Conservation (phyloP, 37 sponge, comb jelly and placozoan genomes). For the Cliona cf. orientalis region DNA sequence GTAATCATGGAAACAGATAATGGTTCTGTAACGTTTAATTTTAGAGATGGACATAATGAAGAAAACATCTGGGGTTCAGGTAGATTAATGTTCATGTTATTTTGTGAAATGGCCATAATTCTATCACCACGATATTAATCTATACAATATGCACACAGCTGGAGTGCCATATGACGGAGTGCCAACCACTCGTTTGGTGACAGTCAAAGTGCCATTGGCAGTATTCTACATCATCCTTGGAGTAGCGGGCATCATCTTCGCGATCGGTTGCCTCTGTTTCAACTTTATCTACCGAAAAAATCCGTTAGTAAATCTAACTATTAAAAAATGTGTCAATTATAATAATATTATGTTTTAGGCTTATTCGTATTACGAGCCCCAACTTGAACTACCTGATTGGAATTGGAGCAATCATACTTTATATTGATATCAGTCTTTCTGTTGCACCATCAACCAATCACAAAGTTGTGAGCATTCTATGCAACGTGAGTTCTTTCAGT, state of each 20-base stretch:
- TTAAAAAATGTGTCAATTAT: too few species aligned
- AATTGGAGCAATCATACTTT: conserved; percentile 43
- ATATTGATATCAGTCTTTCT: conserved; percentile 8
- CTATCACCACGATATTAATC: too few species aligned
- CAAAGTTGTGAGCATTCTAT: conserved; percentile 15
- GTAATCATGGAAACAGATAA: too few species aligned
- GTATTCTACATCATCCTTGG: conserved; percentile 14
- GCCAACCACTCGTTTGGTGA: background rate
- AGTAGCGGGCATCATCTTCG: conserved; percentile 29
- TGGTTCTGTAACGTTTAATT: too few species aligned
- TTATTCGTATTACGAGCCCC: conserved; percentile 25
- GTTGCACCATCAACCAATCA: conserved; percentile 8
- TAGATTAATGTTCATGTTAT: too few species aligned
- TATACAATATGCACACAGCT: background rate
- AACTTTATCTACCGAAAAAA: conserved; percentile 36
- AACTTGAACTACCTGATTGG: conserved; percentile 48
- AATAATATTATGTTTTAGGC: conserved; percentile 3
- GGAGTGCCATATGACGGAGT: conserved; percentile 52
- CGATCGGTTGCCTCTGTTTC: conserved; percentile 46
- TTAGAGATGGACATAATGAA: too few species aligned
- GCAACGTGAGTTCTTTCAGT: too few species aligned
- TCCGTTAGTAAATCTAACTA: conserved; percentile 26
- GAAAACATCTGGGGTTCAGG: too few species aligned
- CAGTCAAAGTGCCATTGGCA: conserved; percentile 12
- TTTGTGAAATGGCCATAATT: too few species aligned